Conservation (phyloP, 2,797 vertebrate genomes). For the Eutrigla gurnardus region DNA sequence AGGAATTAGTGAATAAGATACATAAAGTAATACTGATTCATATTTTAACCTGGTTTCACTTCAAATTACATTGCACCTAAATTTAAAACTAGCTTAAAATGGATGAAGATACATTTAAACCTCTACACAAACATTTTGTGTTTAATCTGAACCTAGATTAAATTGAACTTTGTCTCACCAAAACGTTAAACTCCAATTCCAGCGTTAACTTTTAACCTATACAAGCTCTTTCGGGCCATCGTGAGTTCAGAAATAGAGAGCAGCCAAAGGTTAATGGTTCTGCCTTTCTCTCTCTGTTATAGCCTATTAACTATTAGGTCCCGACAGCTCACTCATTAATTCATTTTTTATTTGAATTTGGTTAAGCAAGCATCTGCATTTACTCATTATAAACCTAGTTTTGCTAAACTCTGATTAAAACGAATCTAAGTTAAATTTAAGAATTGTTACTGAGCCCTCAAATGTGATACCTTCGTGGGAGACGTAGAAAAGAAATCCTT, state of each 20-base stretch:
- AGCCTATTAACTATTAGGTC: neutral
- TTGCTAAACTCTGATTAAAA: neutral
- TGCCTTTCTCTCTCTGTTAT: neutral
- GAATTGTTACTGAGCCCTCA: too few relatives aligned
- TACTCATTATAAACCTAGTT: neutral
- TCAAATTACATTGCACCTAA: neutral
- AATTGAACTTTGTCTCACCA: neutral
- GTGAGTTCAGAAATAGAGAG: too few relatives aligned
- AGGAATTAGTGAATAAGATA: neutral
- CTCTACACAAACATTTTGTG: neutral
- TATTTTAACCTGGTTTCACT: neutral
- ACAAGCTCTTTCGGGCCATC: neutral
- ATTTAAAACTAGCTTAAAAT: neutral
- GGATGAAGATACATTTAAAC: too few relatives aligned
- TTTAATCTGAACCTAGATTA: neutral
- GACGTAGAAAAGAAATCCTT: constrained; percentile 81
- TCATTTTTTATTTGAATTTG: too few relatives aligned
- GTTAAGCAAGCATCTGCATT: neutral
- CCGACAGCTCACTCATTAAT: neutral
- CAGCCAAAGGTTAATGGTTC: too few relatives aligned
- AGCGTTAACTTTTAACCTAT: neutral
- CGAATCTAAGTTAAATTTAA: too few relatives aligned
- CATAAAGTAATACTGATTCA: neutral
- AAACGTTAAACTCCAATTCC: neutral
- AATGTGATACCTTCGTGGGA: constrained; percentile 76